Evolutionary conservation across 2,888 invertebrate species (phyloP).

Genomic region (Ametastegia equiseti): DNA sequence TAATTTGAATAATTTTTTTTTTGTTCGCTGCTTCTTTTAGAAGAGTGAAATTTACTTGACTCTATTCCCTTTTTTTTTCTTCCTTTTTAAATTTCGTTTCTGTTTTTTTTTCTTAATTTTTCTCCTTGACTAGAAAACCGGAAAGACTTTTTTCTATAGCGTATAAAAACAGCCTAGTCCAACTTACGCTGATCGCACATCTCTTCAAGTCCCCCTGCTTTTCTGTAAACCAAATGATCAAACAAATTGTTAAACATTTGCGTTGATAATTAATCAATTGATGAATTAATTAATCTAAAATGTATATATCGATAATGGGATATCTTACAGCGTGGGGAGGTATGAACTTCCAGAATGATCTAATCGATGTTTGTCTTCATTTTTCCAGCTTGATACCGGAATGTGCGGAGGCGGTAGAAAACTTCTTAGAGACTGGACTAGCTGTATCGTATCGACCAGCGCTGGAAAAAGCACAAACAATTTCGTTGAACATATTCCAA

Average conservation of each 20-base stretch:
- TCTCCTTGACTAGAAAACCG: slow-evolving; percentile 71
- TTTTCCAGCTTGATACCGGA: slow-evolving; percentile 93
- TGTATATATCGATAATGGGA: neutral
- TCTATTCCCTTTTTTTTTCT: slow-evolving; percentile 53
- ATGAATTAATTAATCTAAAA: neutral
- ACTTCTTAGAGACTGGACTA: slow-evolving; percentile 90
- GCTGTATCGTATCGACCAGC: slow-evolving; percentile 90
- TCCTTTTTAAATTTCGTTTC: slow-evolving; percentile 49
- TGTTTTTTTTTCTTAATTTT: slow-evolving; percentile 54
- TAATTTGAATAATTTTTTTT: slow-evolving; percentile 57
- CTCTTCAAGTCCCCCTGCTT: slow-evolving; percentile 70
- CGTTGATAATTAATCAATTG: neutral
- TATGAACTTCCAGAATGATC: slow-evolving; percentile 72
- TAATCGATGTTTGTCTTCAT: slow-evolving; percentile 85
- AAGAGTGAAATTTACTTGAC: neutral
- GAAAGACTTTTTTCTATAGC: slow-evolving; percentile 55
- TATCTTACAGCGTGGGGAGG: slow-evolving; percentile 68
- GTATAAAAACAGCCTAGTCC: slow-evolving; percentile 64
- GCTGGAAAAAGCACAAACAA: slow-evolving; percentile 74
- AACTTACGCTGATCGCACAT: slow-evolving; percentile 72
- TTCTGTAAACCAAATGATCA: slow-evolving; percentile 61
- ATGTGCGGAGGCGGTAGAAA: slow-evolving; percentile 92
- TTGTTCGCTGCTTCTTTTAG: slow-evolving; percentile 30
- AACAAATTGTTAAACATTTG: slow-evolving; percentile 5
- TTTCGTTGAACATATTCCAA: neutral